phyloP scores from a whole-genome alignment of 2,888 invertebrate genomes.

The Cryptus armator region DNA sequence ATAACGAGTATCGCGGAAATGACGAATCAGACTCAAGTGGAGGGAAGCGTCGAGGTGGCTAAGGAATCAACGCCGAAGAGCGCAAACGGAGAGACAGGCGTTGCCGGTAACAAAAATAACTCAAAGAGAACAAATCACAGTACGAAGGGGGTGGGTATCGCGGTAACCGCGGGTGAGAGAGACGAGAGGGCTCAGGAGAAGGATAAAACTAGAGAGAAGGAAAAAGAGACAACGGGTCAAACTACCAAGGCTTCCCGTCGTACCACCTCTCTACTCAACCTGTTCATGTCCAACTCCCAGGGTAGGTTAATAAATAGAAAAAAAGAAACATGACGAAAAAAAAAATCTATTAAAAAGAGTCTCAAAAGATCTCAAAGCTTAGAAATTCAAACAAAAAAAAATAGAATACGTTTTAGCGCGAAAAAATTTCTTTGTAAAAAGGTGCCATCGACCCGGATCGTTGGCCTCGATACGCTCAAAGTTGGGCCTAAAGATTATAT shows the following conservation, averaged over 20 bases:
- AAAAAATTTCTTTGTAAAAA: background rate
- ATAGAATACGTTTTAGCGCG: conserved; percentile 27
- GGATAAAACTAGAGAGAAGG: conserved; percentile 74
- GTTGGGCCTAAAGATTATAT: conserved; percentile 1
- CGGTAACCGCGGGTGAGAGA: conserved; percentile 75
- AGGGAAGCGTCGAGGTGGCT: conserved; percentile 71
- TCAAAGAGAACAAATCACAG: conserved; percentile 82
- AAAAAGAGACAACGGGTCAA: conserved; percentile 77
- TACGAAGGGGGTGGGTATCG: conserved; percentile 81
- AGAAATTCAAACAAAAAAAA: conserved; percentile 2
- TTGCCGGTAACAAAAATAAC: conserved; percentile 84
- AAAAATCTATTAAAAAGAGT: background rate
- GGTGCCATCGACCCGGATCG: conserved; percentile 52
- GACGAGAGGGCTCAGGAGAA: conserved; percentile 80
- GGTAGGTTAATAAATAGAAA: conserved; percentile 87
- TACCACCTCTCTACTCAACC: conserved; percentile 97
- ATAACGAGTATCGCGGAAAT: conserved; percentile 82
- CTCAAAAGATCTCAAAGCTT: conserved; percentile 19
- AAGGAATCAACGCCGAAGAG: conserved; percentile 81
- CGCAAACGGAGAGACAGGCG: conserved; percentile 84
- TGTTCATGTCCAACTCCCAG: conserved; percentile 98
- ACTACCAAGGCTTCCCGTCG: conserved; percentile 93
- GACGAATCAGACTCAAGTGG: conserved; percentile 78
- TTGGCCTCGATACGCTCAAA: conserved; percentile 54
- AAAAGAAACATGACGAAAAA: conserved; percentile 23